Base-by-base conservation (phyloP, 1,140 invertebrate species). In the Drosophila sechellia region DNA sequence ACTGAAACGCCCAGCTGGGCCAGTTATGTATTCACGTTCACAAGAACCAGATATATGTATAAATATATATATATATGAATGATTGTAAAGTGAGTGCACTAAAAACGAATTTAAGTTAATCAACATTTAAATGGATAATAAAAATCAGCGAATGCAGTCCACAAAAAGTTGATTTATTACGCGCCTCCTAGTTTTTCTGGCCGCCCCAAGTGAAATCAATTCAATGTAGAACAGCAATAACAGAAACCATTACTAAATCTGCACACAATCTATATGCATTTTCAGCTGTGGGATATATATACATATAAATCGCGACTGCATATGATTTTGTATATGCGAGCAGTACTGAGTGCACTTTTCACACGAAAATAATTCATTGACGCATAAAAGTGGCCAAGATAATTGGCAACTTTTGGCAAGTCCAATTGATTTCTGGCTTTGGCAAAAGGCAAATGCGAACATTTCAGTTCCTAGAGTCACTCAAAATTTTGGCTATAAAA, bases 61-160 rank as follows among this genome's bases (percentile, higher is more conserved):
- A 39, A 13, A 37, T 39, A 4, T 1, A 37, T 0, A 37, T 20
- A 12, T 58, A 35, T 45, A 42, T 37, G 34, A 25, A 1, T 20
- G 15, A 27, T 8, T 31, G 52, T 66, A 66, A 81, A 86, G 70
- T 79, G 66, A 86, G 79, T 68, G 81, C 83, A 78, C 72, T 78
- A 75, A 78, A 78, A 68, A 84, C 64, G 69, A 86, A 87, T 86
- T 86, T 79, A 86, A 86, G 83, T 87, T 86, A 86, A 86, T 86
- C 83, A 86, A 87, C 83, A 72, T 83, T 83, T 86, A 86, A 86
- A 86, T 86, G 83, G 83, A 86, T 87, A 86, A 86, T 79, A 87
- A 81, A 81, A 86, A 83, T 81, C 56, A 35, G 40, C 45, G 61
- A 64, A 55, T 78, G 81, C 69, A 78, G 45, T 40, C 49, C 45